Conservation (phyloP, 2,888 invertebrate species). For the Tetramorium bicarinatum region DNA sequence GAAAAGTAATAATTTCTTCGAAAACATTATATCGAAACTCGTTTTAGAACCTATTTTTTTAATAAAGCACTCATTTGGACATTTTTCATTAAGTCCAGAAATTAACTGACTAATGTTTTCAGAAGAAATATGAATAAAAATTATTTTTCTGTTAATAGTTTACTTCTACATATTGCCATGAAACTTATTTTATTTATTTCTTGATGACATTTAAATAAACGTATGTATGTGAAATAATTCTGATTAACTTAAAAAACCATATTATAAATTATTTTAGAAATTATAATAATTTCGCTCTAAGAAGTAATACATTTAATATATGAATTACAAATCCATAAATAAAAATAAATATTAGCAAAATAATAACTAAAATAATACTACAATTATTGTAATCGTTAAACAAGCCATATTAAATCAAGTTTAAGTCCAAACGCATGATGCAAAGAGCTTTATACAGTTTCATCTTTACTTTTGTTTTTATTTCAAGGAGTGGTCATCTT, state of each 20-base stretch:
- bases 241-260: background rate
- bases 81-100: constrained; percentile 8
- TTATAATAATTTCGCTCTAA: background rate
- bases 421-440: background rate
- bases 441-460: background rate
- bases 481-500: background rate
- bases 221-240: background rate
- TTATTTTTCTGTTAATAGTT: background rate
- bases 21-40: background rate
- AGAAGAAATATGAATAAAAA: background rate
- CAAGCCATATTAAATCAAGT: background rate
- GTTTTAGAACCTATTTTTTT: background rate
- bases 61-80: background rate
- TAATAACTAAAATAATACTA: background rate
- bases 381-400: background rate
- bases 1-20: background rate
- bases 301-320: background rate
- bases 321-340: background rate
- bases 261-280: background rate
- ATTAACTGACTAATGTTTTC: background rate
- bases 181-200: background rate
- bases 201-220: background rate
- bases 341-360: background rate
- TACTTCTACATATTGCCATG: background rate
- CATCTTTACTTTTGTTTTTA: background rate